phyloP scores from a whole-genome alignment of 2,888 invertebrate species.

The Ophion ellenae region DNA sequence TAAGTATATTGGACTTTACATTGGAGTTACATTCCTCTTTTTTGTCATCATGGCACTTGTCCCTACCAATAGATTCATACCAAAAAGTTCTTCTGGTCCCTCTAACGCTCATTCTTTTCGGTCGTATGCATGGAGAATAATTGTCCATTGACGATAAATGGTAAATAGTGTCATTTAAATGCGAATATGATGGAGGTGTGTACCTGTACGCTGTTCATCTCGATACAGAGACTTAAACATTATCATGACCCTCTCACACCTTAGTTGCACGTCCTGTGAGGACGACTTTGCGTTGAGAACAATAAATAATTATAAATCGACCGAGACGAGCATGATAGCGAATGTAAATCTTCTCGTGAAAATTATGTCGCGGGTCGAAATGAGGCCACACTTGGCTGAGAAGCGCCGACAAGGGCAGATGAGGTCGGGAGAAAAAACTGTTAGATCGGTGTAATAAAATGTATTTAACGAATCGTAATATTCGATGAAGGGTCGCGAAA shows the following conservation, averaged over 20 bases:
- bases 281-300: not conserved
- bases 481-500: not conserved
- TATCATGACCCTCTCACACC: not conserved
- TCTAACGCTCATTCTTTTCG: not conserved
- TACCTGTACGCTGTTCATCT: constrained; percentile 37
- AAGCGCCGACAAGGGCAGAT: not conserved
- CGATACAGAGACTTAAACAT: constrained; percentile 31
- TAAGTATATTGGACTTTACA: no score
- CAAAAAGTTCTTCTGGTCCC: no score
- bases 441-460: constrained; percentile 21
- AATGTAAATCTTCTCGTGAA: constrained; percentile 26
- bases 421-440: not conserved
- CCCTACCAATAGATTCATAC: not conserved
- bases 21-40: no score
- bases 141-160: constrained; percentile 16
- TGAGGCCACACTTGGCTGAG: not conserved
- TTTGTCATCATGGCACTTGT: no score
- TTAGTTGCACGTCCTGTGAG: constrained; percentile 8
- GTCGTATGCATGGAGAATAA: not conserved
- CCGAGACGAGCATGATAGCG: constrained; percentile 19
- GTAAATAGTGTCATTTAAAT: constrained; percentile 21
- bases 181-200: not conserved
- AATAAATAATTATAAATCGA: not conserved
- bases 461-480: constrained; percentile 3
- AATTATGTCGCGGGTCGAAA: constrained; percentile 22